Percentiles rank a stretch among this genome's conserved stretches.
phyloP scores from a whole-genome alignment of 2,797 vertebrate genomes.

The Caiman crocodilus region DNA sequence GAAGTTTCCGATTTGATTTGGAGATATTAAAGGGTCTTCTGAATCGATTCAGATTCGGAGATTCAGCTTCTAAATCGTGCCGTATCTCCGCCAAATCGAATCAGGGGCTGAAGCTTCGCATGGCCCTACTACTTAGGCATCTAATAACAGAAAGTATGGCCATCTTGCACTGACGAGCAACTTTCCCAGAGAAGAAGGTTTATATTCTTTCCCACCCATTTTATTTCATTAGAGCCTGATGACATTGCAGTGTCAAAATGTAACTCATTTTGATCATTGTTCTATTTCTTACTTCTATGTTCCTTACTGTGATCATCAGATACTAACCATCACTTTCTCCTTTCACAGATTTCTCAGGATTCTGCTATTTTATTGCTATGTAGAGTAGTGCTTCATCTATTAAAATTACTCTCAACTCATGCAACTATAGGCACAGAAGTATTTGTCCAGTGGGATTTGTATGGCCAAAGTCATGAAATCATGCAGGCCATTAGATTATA shows the following conservation, averaged over 20 bases:
- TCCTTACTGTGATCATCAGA: rapidly evolving
- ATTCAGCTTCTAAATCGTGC: no score
- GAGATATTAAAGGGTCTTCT: no score
- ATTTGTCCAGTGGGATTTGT: not conserved
- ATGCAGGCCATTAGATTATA: not conserved
- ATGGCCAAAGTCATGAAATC: not conserved
- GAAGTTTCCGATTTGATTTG: no score
- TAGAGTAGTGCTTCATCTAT: rapidly evolving
- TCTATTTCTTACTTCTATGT: not conserved
- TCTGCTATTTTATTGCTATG: not conserved
- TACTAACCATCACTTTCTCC: rapidly evolving
- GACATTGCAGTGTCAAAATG: no score
- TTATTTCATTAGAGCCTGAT: not conserved
- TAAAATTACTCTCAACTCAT: not conserved
- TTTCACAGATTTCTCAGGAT: not conserved
- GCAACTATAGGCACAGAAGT: not conserved
- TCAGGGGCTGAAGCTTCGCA: not conserved
- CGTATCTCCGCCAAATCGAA: no score
- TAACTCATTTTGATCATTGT: not conserved
- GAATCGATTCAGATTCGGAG: no score
- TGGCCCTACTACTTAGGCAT: not conserved
- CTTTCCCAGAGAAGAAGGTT: not conserved
- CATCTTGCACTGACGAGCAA: rapidly evolving
- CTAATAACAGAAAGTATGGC: rapidly evolving
- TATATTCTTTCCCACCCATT: rapidly evolving